These are phyloP conservation scores for Peromyscus polionotus DNA, from an alignment of 2,113 vertebrate genomes.

Conservation along the genomic window DNA sequence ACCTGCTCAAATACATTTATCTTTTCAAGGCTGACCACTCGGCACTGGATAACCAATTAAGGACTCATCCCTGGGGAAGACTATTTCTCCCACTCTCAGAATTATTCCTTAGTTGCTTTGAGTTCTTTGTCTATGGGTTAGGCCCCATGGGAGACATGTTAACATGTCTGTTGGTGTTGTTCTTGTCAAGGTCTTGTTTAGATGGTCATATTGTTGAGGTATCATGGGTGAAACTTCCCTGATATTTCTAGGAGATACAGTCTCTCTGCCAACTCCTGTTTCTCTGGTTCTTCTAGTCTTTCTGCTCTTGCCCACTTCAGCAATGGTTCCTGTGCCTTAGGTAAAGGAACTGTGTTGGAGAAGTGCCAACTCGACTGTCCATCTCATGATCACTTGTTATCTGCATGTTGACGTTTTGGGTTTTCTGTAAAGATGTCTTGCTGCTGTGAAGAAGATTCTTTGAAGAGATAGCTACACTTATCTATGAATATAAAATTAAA, in stretches of 20 bases:
- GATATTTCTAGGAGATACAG: background rate
- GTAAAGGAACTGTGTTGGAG: background rate
- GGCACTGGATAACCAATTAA: background rate
- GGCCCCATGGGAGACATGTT: background rate
- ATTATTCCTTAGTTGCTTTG: background rate
- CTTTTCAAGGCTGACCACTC: background rate
- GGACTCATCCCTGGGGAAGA: background rate
- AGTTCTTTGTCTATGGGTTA: background rate
- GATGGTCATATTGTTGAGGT: background rate
- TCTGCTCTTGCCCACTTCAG: background rate
- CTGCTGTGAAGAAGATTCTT: background rate
- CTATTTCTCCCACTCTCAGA: background rate
- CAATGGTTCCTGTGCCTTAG: background rate
- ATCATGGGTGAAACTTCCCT: background rate
- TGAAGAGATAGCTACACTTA: background rate
- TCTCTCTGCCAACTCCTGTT: background rate
- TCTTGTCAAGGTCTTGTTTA: background rate
- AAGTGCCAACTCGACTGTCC: background rate
- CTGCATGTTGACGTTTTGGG: background rate
- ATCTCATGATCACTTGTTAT: background rate
- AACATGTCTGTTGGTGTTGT: background rate
- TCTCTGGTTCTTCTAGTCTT: background rate
- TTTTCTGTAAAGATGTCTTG: background rate
- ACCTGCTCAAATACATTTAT: background rate
- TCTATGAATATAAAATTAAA: background rate